phyloP scores from a whole-genome alignment of 2,888 invertebrate genomes.

The Caenorhabditis sulstoni region DNA sequence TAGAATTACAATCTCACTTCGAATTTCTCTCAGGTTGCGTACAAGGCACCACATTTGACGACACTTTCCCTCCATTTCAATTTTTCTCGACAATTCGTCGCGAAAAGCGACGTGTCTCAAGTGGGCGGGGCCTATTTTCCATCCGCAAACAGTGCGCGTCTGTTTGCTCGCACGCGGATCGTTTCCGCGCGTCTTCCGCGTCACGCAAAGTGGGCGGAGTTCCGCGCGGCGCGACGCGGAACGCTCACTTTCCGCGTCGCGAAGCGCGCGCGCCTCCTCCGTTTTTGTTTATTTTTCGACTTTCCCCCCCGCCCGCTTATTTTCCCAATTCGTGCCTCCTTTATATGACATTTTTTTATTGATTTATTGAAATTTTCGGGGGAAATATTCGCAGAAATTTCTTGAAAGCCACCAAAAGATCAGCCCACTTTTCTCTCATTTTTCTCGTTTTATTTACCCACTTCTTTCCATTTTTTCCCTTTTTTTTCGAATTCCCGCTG shows the following conservation, averaged over 20 bases:
- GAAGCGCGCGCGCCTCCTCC: not conserved
- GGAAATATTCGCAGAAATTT: too few relatives aligned
- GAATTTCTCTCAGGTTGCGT: too few relatives aligned
- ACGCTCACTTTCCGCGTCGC: conserved; percentile 33
- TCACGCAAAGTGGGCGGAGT: conserved; percentile 49
- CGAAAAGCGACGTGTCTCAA: not conserved
- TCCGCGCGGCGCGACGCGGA: conserved; percentile 13
- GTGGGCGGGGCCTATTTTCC: conserved; percentile 15
- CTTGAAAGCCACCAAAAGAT: conserved; percentile 18
- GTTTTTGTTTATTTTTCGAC: conserved; percentile 32
- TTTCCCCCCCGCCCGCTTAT: conserved; percentile 37
- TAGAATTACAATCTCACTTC: too few relatives aligned
- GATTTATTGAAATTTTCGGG: not conserved
- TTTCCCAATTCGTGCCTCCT: conserved; percentile 12
- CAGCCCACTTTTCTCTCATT: not conserved
- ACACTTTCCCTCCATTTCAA: conserved; percentile 16
- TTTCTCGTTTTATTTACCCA: conserved; percentile 24
- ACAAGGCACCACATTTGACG: too few relatives aligned
- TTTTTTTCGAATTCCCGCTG: conserved; percentile 17
- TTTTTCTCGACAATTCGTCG: conserved; percentile 11
- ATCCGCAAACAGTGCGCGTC: conserved; percentile 41
- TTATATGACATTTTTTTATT: not conserved
- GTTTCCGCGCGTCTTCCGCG: conserved; percentile 53
- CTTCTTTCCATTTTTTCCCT: not conserved
- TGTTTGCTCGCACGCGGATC: conserved; percentile 47